Conservation (phyloP, 2,113 vertebrate genomes). For the Pelodiscus sinensis region DNA sequence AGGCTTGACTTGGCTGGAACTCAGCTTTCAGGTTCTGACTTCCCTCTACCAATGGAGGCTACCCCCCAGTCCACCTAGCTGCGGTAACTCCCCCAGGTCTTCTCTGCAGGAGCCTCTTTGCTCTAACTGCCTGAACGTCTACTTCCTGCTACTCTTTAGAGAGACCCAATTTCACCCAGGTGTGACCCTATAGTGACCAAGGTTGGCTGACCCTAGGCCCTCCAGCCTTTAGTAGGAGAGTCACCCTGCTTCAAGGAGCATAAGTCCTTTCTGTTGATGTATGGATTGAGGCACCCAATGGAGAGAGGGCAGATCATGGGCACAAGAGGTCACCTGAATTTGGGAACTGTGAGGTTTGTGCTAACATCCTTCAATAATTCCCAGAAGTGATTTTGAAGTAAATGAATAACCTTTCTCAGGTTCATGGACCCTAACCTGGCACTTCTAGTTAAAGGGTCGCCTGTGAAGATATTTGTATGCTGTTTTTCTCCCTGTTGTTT, state of each 20-base stretch:
- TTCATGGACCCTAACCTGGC: background rate
- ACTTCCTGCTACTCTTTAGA: no score
- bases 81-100: rapidly evolving
- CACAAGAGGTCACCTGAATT: no score
- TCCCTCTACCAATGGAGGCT: no score
- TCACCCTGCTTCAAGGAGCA: background rate
- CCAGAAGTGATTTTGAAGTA: background rate
- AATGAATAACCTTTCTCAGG: background rate
- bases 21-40: no score
- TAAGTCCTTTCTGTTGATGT: background rate
- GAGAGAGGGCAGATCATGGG: no score
- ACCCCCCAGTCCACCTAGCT: no score
- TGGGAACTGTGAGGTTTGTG: background rate
- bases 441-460: background rate
- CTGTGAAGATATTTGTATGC: background rate
- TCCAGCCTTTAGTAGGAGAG: no score
- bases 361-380: background rate
- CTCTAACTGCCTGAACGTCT: no score
- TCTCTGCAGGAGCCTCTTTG: background rate
- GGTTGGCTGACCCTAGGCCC: no score
- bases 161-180: no score
- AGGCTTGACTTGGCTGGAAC: no score
- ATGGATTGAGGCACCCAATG: background rate
- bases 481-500: background rate
- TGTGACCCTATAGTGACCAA: no score